Base-by-base conservation (phyloP, 2,888 invertebrate genomes). In the Junonia oenone region DNA sequence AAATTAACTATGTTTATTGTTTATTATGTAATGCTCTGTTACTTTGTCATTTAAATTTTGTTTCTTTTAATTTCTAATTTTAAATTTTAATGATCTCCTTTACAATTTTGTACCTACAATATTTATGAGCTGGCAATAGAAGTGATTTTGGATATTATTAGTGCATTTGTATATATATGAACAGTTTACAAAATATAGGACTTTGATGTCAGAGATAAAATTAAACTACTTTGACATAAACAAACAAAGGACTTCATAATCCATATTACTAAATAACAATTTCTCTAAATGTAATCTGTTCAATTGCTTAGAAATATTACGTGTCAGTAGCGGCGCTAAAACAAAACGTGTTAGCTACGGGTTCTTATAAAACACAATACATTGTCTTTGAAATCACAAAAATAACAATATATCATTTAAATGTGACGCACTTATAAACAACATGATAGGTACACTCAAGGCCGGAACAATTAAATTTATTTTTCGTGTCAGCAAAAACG, bases 381-480 rank as follows among this genome's bases (percentile, higher is more conserved):
- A 49, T 56, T 56, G 52, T 54, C 27, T 55, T 51, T 53, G 14
- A 43, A 60, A 47, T 53, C 17, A 22, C 51, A 57, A 45, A 52
- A 58, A 53, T 59, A 56, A 45, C 45, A 54, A 14, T 37, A 37
- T 14, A 22, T 26, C 15, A 45, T 26, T 52, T 29, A 35, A 55
- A 51, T 59, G 37, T 64, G 63, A 60, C 61, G 63, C 60, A 65
- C 63, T 61, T 62, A 29, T 45, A 22, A 33, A 40, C 52, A 48
- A 53, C 45, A 15, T 45, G 29, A 31, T 13, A 45, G n/a, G n/a
- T n/a, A n/a, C 48, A 55, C 57, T 48, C 51, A 52, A 40, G 38
- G 40, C 48, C 49, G 45, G 37, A 45, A 31, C 51, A 53, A 31
- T 56, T 47, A 48, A 57, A 62, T 58, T 37, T 27, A 27, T 27